Evolutionary conservation across 2,888 invertebrate species (phyloP).

Genomic region (Phortica magna): DNA sequence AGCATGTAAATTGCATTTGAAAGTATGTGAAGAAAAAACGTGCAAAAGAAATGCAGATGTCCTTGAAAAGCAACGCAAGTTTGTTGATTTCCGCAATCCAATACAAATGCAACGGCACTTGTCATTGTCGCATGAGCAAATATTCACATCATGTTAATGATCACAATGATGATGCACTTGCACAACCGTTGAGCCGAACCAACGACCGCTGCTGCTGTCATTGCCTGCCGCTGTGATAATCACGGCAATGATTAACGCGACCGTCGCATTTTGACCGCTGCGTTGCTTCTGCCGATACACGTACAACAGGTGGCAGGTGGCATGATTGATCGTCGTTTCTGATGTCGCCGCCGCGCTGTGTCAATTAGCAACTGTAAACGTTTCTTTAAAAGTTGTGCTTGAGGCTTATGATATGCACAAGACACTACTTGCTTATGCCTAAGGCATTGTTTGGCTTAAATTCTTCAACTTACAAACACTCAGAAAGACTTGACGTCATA

Average conservation of each 20-base stretch:
- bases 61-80: slow-evolving; percentile 11
- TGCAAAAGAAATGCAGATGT: slow-evolving; percentile 25
- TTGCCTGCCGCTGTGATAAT: neutral
- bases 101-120: slow-evolving; percentile 32
- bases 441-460: too few species aligned
- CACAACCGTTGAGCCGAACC: neutral
- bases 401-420: neutral
- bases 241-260: slow-evolving; percentile 2
- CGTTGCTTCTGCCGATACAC: neutral
- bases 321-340: slow-evolving; percentile 25
- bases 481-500: too few species aligned
- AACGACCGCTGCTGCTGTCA: neutral
- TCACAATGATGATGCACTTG: neutral
- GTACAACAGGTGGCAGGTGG: slow-evolving; percentile 24
- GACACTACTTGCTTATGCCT: too few species aligned
- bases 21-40: slow-evolving; percentile 9
- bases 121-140: slow-evolving; percentile 34
- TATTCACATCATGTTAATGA: neutral
- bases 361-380: slow-evolving; percentile 8
- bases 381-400: neutral
- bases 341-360: neutral
- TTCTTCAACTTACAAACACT: too few species aligned
- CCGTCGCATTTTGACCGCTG: neutral
- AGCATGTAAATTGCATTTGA: neutral
- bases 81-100: slow-evolving; percentile 60